These are phyloP conservation scores for Bombyx huttoni DNA, from an alignment of 2,888 invertebrate genomes.

Conservation along the genomic window DNA sequence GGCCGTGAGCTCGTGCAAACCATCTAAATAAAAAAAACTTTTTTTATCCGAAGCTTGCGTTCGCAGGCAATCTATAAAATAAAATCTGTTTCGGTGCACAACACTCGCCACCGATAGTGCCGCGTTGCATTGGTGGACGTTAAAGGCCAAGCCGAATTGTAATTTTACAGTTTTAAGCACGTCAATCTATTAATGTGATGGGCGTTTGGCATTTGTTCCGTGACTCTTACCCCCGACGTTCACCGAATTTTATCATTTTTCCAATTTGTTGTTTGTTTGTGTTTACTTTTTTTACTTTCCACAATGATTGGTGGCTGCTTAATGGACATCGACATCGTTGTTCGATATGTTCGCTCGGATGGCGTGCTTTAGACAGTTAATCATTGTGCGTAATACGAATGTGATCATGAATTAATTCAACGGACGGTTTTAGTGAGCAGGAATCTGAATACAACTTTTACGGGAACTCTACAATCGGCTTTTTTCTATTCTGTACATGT, in stretches of 20 bases:
- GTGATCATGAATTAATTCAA: background rate
- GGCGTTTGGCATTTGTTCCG: constrained; percentile 44
- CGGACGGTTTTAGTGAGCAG: too few species aligned
- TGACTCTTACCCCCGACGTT: constrained; percentile 37
- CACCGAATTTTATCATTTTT: constrained; percentile 15
- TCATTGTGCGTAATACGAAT: background rate
- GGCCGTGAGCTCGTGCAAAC: too few species aligned
- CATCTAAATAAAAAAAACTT: too few species aligned
- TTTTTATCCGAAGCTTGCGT: too few species aligned
- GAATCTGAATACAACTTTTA: too few species aligned
- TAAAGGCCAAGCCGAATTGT: too few species aligned
- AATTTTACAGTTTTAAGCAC: constrained; percentile 66
- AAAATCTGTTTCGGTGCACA: too few species aligned
- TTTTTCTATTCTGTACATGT: too few species aligned
- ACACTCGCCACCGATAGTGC: too few species aligned
- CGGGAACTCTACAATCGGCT: too few species aligned
- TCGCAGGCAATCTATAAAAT: too few species aligned
- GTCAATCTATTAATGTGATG: constrained; percentile 63
- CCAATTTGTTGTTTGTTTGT: constrained; percentile 18
- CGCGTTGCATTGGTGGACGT: too few species aligned
- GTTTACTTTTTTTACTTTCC: constrained; percentile 6
- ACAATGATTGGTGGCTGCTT: constrained; percentile 1
- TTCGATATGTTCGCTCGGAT: background rate
- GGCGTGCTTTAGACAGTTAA: background rate
- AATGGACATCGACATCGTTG: background rate